Conservation (phyloP, 2,888 invertebrate species). For the Catocala nupta region DNA sequence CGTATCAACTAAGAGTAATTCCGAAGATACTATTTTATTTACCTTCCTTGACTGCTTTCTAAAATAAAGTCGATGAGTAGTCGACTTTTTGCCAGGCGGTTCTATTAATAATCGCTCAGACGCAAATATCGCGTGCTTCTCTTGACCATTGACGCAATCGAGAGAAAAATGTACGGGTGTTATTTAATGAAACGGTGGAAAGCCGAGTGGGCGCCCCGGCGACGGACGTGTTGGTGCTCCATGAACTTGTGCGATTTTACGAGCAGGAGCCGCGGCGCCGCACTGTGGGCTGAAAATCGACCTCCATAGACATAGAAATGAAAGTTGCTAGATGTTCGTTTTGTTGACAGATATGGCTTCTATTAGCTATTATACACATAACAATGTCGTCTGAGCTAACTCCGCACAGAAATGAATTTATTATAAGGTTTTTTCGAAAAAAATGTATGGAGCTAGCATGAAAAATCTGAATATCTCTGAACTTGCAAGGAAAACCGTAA, state of each 20-base stretch:
- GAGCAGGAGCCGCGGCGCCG: conserved; percentile 29
- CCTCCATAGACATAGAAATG: too few species aligned
- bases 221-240: conserved; percentile 63
- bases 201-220: conserved; percentile 69
- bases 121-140: conserved; percentile 83
- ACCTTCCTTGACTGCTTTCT: conserved; percentile 77
- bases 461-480: too few species aligned
- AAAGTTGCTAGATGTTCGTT: too few species aligned
- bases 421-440: too few species aligned
- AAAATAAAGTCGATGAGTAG: conserved; percentile 82
- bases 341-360: too few species aligned
- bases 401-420: too few species aligned
- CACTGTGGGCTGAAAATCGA: too few species aligned
- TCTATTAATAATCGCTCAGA: conserved; percentile 81
- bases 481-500: too few species aligned
- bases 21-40: conserved; percentile 80
- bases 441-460: too few species aligned
- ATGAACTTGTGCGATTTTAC: conserved; percentile 75
- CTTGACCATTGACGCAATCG: conserved; percentile 84
- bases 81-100: conserved; percentile 80
- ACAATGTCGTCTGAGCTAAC: too few species aligned
- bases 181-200: conserved; percentile 80
- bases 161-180: conserved; percentile 81
- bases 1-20: conserved; percentile 70
- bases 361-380: too few species aligned